phyloP scores from a whole-genome alignment of 2,113 vertebrate genomes.

The Heterocephalus glaber region DNA sequence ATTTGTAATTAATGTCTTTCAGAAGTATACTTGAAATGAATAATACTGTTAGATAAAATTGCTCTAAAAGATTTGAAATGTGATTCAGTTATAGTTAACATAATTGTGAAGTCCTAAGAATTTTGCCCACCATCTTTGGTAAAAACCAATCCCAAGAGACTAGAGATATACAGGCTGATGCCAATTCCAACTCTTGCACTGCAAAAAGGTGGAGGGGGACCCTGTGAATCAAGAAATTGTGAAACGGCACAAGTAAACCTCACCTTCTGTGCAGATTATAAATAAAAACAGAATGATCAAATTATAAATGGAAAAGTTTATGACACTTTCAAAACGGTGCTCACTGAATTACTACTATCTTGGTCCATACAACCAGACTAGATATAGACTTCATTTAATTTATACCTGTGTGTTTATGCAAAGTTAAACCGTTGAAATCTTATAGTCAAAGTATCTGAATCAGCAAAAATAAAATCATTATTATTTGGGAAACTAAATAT shows the following conservation, averaged over 20 bases:
- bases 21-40: slow-evolving; percentile 31
- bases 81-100: neutral
- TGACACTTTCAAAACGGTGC: neutral
- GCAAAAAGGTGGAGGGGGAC: neutral
- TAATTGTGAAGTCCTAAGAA: neutral
- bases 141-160: neutral
- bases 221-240: neutral
- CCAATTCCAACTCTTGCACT: neutral
- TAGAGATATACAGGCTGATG: neutral
- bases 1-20: neutral
- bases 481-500: slow-evolving; percentile 38
- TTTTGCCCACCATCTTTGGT: neutral
- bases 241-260: neutral
- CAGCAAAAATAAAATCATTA: neutral
- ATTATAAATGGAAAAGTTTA: neutral
- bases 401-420: neutral
- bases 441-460: neutral
- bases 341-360: neutral
- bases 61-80: neutral
- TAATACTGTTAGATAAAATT: slow-evolving; percentile 1
- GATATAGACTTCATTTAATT: neutral
- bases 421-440: slow-evolving; percentile 33
- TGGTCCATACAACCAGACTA: neutral
- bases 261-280: neutral
- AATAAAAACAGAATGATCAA: neutral